Evolutionary conservation across 2,113 vertebrate species (phyloP).

Genomic region (Dromiciops gliroides): DNA sequence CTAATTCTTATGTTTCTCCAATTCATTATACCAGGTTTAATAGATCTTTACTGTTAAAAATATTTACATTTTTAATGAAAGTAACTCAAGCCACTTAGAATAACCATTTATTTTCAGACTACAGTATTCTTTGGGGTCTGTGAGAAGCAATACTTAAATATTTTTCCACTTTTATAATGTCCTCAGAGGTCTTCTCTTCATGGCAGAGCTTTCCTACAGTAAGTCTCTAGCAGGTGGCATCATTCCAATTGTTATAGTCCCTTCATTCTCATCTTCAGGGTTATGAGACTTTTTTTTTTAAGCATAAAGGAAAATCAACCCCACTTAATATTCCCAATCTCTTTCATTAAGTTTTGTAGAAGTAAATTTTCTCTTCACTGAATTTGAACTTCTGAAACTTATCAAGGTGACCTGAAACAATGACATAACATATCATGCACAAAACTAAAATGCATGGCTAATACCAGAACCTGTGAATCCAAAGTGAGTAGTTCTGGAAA

Average conservation of each 20-base stretch:
- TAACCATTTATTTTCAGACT: slow-evolving; percentile 31
- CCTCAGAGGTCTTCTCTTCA: too few relatives aligned
- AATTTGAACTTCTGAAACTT: background rate
- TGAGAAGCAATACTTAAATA: slow-evolving; percentile 12
- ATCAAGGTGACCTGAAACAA: background rate
- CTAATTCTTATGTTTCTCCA: background rate
- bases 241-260: too few relatives aligned
- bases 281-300: too few relatives aligned
- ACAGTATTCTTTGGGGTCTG: background rate
- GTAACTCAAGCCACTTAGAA: background rate
- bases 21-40: slow-evolving; percentile 10
- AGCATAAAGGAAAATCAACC: background rate
- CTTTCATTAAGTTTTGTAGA: background rate
- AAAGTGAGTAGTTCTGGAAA: background rate
- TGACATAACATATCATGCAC: background rate
- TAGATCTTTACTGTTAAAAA: background rate
- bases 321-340: background rate
- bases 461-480: background rate
- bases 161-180: background rate
- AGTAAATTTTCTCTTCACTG: background rate
- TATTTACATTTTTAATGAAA: background rate
- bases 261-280: background rate
- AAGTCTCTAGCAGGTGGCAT: too few relatives aligned
- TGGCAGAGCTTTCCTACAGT: too few relatives aligned
- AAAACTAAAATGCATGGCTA: background rate